A percentile compares a stretch with the other conserved stretches of the same genome.
phyloP scores from a whole-genome alignment of 2,113 vertebrate genomes.

The Galemys pyrenaicus region DNA sequence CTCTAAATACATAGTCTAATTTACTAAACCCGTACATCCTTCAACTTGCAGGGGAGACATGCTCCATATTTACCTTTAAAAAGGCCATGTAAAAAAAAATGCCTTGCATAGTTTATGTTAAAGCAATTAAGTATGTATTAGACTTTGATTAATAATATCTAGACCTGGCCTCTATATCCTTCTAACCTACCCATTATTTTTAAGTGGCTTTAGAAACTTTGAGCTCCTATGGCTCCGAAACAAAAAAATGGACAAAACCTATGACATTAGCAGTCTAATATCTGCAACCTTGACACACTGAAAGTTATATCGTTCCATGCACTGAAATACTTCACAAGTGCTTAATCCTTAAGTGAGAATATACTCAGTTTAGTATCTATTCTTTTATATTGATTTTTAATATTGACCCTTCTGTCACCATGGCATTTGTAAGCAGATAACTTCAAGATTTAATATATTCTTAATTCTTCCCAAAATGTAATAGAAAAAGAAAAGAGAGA shows the following conservation, averaged over 20 bases:
- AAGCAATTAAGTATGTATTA: not conserved
- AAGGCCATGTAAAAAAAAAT: not conserved
- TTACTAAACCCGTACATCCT: not conserved
- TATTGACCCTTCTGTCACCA: not conserved
- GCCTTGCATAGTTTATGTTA: not conserved
- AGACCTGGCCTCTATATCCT: not conserved
- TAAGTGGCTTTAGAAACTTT: not conserved
- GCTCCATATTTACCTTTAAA: not conserved
- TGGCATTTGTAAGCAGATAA: not conserved
- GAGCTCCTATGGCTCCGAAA: slow-evolving; percentile 3
- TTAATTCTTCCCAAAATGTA: slow-evolving; percentile 23
- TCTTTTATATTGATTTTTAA: not conserved
- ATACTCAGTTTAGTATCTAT: not conserved
- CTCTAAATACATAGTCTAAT: not conserved
- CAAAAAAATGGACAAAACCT: not conserved
- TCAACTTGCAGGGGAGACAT: not conserved
- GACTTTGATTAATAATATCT: not conserved
- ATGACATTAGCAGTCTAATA: not conserved
- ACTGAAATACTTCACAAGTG: not conserved
- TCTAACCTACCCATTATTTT: not conserved
- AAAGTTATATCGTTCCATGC: not conserved
- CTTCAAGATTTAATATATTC: slow-evolving; percentile 1
- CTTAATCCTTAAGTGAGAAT: not conserved
- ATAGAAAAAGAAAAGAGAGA: not conserved
- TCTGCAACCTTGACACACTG: slow-evolving; percentile 19